Evolutionary conservation across 2,113 vertebrate species (phyloP).

Genomic region (Otis tarda): DNA sequence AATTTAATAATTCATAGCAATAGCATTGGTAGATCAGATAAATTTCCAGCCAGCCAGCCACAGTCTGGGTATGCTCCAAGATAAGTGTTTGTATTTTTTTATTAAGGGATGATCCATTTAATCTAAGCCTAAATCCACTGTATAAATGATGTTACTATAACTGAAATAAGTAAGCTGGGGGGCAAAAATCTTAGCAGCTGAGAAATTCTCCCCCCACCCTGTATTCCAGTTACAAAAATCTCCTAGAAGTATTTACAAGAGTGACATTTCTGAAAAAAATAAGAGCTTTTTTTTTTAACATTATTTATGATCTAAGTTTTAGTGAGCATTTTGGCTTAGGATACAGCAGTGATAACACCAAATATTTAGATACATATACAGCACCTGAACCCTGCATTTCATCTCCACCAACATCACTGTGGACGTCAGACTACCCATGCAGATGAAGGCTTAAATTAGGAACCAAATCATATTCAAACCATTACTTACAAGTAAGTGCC

Average conservation of each 20-base stretch:
- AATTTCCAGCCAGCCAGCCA: constrained; percentile 26
- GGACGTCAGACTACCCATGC: neutral
- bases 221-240: constrained; percentile 67
- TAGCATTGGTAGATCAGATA: neutral
- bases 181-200: constrained; percentile 62
- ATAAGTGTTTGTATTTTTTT: neutral
- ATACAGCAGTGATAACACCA: constrained; percentile 24
- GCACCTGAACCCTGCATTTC: neutral
- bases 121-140: constrained; percentile 46
- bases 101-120: constrained; percentile 46
- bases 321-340: constrained; percentile 49
- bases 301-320: constrained; percentile 28
- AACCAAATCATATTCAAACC: neutral
- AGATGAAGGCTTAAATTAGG: neutral
- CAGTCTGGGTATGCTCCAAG: neutral
- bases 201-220: constrained; percentile 52
- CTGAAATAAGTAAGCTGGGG: constrained; percentile 41
- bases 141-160: constrained; percentile 41
- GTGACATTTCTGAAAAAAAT: constrained; percentile 44
- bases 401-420: neutral
- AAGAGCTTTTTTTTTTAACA: neutral
- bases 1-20: constrained; percentile 32
- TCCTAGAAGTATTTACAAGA: constrained; percentile 66
- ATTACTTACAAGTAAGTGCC: neutral
- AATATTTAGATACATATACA: neutral